These are phyloP conservation scores for Aphidius colemani DNA, from an alignment of 2,888 invertebrate genomes.

Conservation along the genomic window DNA sequence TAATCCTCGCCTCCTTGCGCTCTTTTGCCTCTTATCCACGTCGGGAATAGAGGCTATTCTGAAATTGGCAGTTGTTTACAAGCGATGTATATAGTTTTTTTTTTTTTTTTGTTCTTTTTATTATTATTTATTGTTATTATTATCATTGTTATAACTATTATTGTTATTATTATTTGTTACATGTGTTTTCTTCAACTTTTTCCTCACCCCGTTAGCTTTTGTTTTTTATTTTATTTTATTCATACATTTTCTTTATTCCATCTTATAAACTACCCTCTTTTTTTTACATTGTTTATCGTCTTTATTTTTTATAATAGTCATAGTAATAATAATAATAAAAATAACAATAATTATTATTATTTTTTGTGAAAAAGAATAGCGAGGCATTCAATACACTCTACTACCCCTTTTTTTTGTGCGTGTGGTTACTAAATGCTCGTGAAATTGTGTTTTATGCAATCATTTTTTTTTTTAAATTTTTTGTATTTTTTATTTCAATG, in stretches of 20 bases:
- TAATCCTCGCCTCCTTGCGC: conserved; percentile 13
- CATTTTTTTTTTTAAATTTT: conserved; percentile 15
- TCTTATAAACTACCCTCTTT: too few species aligned
- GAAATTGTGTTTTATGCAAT: conserved; percentile 20
- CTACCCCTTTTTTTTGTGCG: conserved; percentile 22
- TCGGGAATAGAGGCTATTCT: conserved; percentile 37
- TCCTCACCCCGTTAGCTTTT: conserved; percentile 2
- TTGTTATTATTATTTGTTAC: neutral
- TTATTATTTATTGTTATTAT: conserved; percentile 15
- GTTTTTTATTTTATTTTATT: conserved; percentile 14
- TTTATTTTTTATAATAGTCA: too few species aligned
- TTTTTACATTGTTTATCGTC: too few species aligned
- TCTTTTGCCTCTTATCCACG: conserved; percentile 14
- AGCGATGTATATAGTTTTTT: conserved; percentile 34
- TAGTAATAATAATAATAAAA: too few species aligned
- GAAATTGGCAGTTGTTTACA: conserved; percentile 54
- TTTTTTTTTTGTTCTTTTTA: conserved; percentile 18
- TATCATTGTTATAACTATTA: neutral
- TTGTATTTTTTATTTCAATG: conserved; percentile 15
- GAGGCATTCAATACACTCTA: conserved; percentile 8
- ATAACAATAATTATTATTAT: too few species aligned
- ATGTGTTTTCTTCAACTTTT: neutral
- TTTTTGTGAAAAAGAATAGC: conserved; percentile 10
- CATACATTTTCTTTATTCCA: neutral
- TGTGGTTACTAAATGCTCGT: conserved; percentile 25